A percentile compares a stretch with the other conserved stretches of the same genome.
Conservation (phyloP, 2,888 invertebrate genomes). For the Patella ulyssiponensis region DNA sequence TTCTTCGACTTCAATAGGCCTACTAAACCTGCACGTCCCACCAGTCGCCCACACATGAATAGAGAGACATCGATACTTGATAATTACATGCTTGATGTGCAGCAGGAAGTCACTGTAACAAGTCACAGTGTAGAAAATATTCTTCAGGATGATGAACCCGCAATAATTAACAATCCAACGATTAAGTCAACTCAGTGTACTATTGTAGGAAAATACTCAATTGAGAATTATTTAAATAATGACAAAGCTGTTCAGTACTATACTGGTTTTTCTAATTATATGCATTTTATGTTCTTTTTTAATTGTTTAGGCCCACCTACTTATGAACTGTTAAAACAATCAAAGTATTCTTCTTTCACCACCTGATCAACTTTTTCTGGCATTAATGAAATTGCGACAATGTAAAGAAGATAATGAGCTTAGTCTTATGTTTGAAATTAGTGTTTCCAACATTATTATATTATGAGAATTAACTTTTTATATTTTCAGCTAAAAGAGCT, state of each 20-base stretch:
- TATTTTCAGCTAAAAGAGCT: slow-evolving; percentile 24
- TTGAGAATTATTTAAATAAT: neutral
- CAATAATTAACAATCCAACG: neutral
- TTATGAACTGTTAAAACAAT: neutral
- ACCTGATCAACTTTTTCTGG: slow-evolving; percentile 24
- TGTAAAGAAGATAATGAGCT: slow-evolving; percentile 23
- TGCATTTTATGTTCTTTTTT: neutral
- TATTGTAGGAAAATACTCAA: neutral
- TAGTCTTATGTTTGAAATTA: slow-evolving; percentile 15
- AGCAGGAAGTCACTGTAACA: too few species aligned
- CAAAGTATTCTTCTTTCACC: neutral
- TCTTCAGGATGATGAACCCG: neutral
- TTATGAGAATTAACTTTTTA: slow-evolving; percentile 28
- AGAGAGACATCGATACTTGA: too few species aligned
- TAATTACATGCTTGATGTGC: too few species aligned
- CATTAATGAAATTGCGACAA: slow-evolving; percentile 20
- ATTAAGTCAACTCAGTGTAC: neutral
- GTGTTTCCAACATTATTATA: slow-evolving; percentile 22
- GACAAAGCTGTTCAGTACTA: neutral
- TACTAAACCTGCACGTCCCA: too few species aligned
- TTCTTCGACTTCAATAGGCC: neutral
- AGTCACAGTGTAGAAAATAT: too few species aligned
- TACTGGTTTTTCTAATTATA: neutral
- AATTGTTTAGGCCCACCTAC: neutral
- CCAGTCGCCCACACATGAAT: too few species aligned